These are phyloP conservation scores for Notarius lentiginosus DNA, from an alignment of 2,113 vertebrate genomes.

Conservation along the genomic window DNA sequence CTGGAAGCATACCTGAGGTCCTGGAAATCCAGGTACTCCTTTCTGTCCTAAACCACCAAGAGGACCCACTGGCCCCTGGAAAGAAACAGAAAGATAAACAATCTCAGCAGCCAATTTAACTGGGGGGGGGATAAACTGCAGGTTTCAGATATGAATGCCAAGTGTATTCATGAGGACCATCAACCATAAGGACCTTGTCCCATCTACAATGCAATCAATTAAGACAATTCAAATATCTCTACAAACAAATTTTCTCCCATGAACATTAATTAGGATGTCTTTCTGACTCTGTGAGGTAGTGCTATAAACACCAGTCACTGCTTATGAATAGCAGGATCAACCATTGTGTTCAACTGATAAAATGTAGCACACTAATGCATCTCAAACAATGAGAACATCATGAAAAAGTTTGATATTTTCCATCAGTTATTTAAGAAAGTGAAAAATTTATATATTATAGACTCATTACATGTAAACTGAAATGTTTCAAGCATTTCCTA, in stretches of 20 bases:
- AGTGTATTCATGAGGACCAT: not conserved
- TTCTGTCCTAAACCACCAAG: constrained; percentile 59
- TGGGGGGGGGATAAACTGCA: not conserved
- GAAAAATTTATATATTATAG: too few species aligned
- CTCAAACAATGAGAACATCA: too few species aligned
- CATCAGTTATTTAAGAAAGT: too few species aligned
- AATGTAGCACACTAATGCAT: not conserved
- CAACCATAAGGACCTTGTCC: not conserved
- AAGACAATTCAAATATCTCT: not conserved
- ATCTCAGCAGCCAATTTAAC: not conserved
- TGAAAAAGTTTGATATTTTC: too few species aligned
- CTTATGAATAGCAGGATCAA: not conserved
- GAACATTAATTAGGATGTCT: not conserved
- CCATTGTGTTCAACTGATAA: not conserved
- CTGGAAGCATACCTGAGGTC: constrained; percentile 54
- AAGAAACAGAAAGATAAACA: not conserved
- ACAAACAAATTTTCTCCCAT: not conserved
- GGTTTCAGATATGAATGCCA: not conserved
- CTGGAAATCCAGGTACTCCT: constrained; percentile 63
- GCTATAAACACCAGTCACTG: not conserved
- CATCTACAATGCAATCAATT: not conserved
- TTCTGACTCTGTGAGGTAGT: not conserved
- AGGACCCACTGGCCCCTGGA: constrained; percentile 61
- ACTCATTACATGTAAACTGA: too few species aligned
- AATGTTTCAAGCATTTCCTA: too few species aligned